phyloP scores from a whole-genome alignment of 2,888 invertebrate species.

The Rhagonycha lutea region DNA sequence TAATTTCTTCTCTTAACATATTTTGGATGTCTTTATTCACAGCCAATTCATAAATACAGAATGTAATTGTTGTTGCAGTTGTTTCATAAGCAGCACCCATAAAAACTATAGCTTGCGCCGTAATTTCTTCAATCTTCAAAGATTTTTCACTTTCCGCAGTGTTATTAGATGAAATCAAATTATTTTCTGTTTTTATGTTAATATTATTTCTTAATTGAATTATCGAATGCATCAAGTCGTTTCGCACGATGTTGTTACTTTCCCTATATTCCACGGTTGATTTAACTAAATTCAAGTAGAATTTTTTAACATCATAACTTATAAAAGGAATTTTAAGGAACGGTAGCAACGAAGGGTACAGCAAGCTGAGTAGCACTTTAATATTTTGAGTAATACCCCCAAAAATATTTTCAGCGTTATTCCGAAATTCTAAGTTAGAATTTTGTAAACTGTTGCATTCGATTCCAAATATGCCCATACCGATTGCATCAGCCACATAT shows the following conservation, averaged over 20 bases:
- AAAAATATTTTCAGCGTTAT: slow-evolving; percentile 42
- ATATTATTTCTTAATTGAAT: neutral
- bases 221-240: slow-evolving; percentile 4
- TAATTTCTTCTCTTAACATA: slow-evolving; percentile 53
- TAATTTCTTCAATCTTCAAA: slow-evolving; percentile 22
- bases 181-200: neutral
- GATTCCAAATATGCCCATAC: slow-evolving; percentile 50
- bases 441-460: slow-evolving; percentile 54
- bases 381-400: slow-evolving; percentile 14
- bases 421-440: slow-evolving; percentile 42
- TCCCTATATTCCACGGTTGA: neutral
- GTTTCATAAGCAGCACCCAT: slow-evolving; percentile 50
- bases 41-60: slow-evolving; percentile 57
- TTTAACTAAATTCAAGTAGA: neutral
- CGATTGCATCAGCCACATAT: slow-evolving; percentile 51
- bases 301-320: neutral
- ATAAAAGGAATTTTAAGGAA: neutral
- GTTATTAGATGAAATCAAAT: neutral
- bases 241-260: neutral
- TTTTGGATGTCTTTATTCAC: slow-evolving; percentile 54
- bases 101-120: slow-evolving; percentile 42
- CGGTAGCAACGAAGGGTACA: neutral
- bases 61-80: slow-evolving; percentile 52
- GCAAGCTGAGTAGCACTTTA: no score
- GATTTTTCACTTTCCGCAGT: neutral